Evolutionary conservation across 2,888 invertebrate genomes (phyloP), one percentile per base, ranked within the genome.

Genomic region (Cheilosia urbana): DNA sequence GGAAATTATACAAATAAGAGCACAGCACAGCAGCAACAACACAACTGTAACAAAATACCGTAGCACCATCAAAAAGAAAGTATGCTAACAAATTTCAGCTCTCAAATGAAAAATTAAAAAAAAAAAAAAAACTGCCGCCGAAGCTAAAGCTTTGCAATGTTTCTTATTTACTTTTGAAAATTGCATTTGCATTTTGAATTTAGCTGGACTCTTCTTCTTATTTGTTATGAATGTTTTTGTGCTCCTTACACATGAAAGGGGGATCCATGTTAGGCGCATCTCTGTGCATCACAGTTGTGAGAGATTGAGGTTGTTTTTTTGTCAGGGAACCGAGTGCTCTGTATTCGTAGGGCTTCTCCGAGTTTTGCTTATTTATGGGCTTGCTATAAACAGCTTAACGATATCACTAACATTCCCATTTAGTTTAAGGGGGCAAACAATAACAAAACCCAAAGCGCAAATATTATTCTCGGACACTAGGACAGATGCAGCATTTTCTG

Each of bases 61-160:
- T 68, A 69, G 51, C 47, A 69, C 37, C 55, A 42, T 75, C 53
- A 58, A 82, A 82, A 77, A 82, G 77, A 82, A 82, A 82, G 82
- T 82, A 77, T 82, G 82, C 55, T 66, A 80, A 73, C 37, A 63
- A 40, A 66, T 37, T 65, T 68, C 51, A 51, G 37, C 34, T 65
- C 24, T 51, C 19, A 49, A 63, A 51, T 21, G 17, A 37, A 37
- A 34, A 34, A 34, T 11, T 0, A 34, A 34, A 34, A 5, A 62
- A 51, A 49, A 37, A 37, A 17, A 53, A 55, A 65, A 47, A 11
- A 75, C 42, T 58, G 49, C 49, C 57, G 40, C 57, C 24, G 75
- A 42, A 37, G 49, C 27, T 47, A 65, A 65, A 47, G 57, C 58
- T 66, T 60, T 45, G 30, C 51, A 62, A 62, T 62, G 27, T 27